Evolutionary conservation across 2,888 invertebrate species (phyloP), one percentile per base, ranked within the genome.

Genomic region (Tetanocera ferruginea): DNA sequence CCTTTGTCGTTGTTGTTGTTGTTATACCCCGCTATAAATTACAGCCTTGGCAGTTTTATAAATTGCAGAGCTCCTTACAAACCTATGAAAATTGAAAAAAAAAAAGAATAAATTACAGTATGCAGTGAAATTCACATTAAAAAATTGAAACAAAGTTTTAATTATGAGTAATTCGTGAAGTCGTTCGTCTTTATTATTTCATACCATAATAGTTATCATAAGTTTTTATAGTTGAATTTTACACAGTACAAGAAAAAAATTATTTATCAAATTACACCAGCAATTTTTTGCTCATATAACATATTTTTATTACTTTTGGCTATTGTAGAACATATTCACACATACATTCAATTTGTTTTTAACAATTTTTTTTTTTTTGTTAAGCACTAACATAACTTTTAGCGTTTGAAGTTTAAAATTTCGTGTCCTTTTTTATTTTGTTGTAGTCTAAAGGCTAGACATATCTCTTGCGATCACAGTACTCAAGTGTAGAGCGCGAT

Each of bases 111-210:
- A 62, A 17, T 52, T 52, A 6, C 52, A 52, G 17, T 52, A n/a
- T n/a, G 52, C 52, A n/a, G 3, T 57, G 19, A 60, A 60, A 11
- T 19, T 23, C 55, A 19, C 25, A 23, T 28, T 67, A 19, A 67
- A 43, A 34, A 67, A n/a, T 19, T 34, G 17, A 37, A 37, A 37
- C 67, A 67, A 67, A 67, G 67, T 67, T 67, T 67, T 67, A 67
- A 67, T 37, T 66, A 66, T 31, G 66, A 66, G 14, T 25, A 60
- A 60, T 60, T 60, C 19, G n/a, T 55, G n/a, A 55, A 23, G n/a
- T 55, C 23, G 23, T n/a, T 23, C n/a, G 55, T 55, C 23, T 6
- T n/a, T 55, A 3, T 55, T 55, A 23, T 55, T 55, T 19, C 1
- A 23, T 55, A 6, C 9, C 55, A 23, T 55, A 11, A 43, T 55